Percentiles rank a stretch among this genome's conserved stretches.
phyloP scores from a whole-genome alignment of 30 jellyfish, hydroid and myxozoan species.

The Turritopsis dohrnii region DNA sequence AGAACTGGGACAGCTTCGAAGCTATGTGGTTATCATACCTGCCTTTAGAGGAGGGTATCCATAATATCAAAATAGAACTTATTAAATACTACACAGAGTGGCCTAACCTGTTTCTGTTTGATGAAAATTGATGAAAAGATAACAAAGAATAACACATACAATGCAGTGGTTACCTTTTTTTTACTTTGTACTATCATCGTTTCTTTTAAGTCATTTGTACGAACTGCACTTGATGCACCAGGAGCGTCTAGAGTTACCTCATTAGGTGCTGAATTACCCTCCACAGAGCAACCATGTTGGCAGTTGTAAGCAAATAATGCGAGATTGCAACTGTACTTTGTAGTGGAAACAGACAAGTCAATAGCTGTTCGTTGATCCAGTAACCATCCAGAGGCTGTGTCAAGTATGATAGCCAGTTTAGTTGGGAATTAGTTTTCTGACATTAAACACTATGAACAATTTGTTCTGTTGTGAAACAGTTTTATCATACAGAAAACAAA shows the following conservation, averaged over 20 bases:
- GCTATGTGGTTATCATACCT: too few relatives aligned
- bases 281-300: background rate
- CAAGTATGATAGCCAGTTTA: constrained; percentile 16
- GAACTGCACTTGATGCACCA: too few relatives aligned
- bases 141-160: too few relatives aligned
- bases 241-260: background rate
- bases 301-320: background rate
- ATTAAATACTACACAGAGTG: too few relatives aligned
- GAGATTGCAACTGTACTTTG: constrained; percentile 11
- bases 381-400: constrained; percentile 17
- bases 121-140: too few relatives aligned
- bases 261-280: background rate
- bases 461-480: background rate
- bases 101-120: too few relatives aligned
- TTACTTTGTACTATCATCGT: background rate
- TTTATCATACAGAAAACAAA: too few relatives aligned
- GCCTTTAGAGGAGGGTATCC: too few relatives aligned
- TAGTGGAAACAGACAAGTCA: background rate
- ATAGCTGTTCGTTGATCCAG: constrained; percentile 14
- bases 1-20: too few relatives aligned
- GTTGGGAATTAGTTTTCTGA: background rate
- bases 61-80: too few relatives aligned
- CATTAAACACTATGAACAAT: too few relatives aligned
- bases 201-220: background rate
- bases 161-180: background rate